These are phyloP conservation scores for Sciurus niger DNA, from an alignment of 2,113 vertebrate genomes.

Conservation along the genomic window DNA sequence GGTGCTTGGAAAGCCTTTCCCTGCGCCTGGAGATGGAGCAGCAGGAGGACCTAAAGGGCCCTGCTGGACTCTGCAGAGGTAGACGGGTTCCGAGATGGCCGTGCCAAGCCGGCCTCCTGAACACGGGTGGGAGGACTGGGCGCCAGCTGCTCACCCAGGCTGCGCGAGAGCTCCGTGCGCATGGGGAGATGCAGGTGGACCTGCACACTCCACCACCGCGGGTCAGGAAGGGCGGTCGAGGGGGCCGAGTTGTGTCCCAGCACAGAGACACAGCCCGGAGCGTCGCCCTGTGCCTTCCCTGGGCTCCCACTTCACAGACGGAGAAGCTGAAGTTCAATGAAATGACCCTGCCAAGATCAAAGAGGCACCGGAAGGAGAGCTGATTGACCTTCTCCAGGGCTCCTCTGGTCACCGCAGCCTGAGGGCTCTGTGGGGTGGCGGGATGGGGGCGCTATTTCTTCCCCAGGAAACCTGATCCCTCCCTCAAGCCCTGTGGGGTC, in stretches of 20 bases:
- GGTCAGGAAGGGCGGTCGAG: not conserved
- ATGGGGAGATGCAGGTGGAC: rapidly evolving
- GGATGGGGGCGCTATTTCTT: not conserved
- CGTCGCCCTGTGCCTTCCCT: rapidly evolving
- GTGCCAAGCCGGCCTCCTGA: not conserved
- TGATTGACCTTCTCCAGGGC: not conserved
- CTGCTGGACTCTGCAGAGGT: not conserved
- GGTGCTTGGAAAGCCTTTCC: not conserved
- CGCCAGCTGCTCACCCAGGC: too few species aligned
- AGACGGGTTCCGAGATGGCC: not conserved
- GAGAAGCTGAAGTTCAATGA: not conserved
- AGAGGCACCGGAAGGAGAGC: not conserved
- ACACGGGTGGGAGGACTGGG: too few species aligned
- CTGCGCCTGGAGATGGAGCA: not conserved
- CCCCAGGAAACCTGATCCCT: not conserved
- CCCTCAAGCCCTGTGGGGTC: too few species aligned
- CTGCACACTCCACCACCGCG: too few species aligned
- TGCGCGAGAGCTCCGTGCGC: not conserved
- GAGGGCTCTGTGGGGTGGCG: not conserved
- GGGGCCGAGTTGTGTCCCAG: too few species aligned
- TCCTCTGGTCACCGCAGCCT: not conserved
- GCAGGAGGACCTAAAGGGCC: not conserved
- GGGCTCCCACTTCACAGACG: not conserved
- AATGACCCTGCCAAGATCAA: too few species aligned
- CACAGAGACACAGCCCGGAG: rapidly evolving